A percentile compares a stretch with the other conserved stretches of the same genome.
Evolutionary conservation across 2,888 invertebrate species (phyloP).

Genomic region (Torymus auratus): DNA sequence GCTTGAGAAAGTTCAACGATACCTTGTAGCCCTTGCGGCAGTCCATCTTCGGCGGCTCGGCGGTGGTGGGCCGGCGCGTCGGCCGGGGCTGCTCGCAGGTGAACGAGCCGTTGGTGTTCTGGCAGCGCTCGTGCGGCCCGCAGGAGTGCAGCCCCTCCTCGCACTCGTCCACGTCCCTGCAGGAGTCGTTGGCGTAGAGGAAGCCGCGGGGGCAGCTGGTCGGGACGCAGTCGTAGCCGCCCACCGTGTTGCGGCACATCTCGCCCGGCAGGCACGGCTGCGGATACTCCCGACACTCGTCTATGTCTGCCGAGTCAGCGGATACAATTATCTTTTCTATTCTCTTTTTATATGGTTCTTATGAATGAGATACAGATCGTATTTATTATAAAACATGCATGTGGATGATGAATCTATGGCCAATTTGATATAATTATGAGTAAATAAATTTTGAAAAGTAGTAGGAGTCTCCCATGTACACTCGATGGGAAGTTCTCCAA

Average conservation of each 20-base stretch:
- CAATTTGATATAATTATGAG: too few relatives aligned
- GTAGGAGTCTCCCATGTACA: not conserved
- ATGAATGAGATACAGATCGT: too few relatives aligned
- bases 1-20: not conserved
- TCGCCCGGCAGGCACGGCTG: conserved; percentile 71
- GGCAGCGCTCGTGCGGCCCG: conserved; percentile 65
- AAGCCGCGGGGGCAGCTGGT: conserved; percentile 65
- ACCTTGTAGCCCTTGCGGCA: conserved; percentile 60
- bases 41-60: conserved; percentile 15
- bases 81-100: conserved; percentile 58
- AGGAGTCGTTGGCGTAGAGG: conserved; percentile 45
- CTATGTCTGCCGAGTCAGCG: conserved; percentile 60
- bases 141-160: conserved; percentile 80
- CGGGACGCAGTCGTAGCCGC: conserved; percentile 66
- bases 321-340: too few relatives aligned
- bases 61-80: conserved; percentile 13
- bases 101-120: conserved; percentile 68
- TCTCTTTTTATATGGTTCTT: too few relatives aligned
- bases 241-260: conserved; percentile 65
- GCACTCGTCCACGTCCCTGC: conserved; percentile 86
- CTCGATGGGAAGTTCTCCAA: not conserved
- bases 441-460: not conserved
- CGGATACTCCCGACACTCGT: conserved; percentile 62
- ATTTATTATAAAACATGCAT: too few relatives aligned
- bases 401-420: too few relatives aligned